Conservation (phyloP, 2,797 vertebrate genomes). For the Myotis daubentonii region DNA sequence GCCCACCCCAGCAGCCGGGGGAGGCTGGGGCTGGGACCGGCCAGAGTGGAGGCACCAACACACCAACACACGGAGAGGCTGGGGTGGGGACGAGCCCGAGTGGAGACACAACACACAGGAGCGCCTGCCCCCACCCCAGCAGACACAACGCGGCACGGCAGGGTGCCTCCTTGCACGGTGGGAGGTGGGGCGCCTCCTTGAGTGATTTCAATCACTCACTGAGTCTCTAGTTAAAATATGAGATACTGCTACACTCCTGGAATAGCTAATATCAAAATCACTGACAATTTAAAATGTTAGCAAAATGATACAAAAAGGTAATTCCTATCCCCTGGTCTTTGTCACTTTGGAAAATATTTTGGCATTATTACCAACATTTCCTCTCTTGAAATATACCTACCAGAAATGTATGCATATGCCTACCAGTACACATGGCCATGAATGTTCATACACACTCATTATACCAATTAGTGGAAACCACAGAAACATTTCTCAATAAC, state of each 20-base stretch:
- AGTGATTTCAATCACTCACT: too few species aligned
- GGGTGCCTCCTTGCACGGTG: too few species aligned
- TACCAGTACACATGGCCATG: not conserved
- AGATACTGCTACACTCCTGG: not conserved
- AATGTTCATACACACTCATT: not conserved
- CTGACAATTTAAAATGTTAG: not conserved
- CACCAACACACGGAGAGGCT: too few species aligned
- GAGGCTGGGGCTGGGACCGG: too few species aligned
- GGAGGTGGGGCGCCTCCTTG: too few species aligned
- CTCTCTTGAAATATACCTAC: not conserved
- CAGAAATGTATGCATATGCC: not conserved
- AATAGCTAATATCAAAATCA: constrained; percentile 38
- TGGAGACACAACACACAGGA: too few species aligned
- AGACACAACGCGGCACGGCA: too few species aligned
- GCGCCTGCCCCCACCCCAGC: too few species aligned
- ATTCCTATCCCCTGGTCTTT: not conserved
- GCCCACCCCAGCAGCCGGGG: too few species aligned
- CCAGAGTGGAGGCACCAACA: too few species aligned
- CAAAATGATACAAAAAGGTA: not conserved
- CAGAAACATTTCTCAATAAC: not conserved
- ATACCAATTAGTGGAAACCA: not conserved
- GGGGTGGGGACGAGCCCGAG: too few species aligned
- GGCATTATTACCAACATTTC: constrained; percentile 2
- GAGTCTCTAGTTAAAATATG: not conserved
- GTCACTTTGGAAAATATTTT: constrained; percentile 4